These are phyloP conservation scores for Glomeris maerens DNA, from an alignment of 1,140 invertebrate genomes.

Conservation along the genomic window DNA sequence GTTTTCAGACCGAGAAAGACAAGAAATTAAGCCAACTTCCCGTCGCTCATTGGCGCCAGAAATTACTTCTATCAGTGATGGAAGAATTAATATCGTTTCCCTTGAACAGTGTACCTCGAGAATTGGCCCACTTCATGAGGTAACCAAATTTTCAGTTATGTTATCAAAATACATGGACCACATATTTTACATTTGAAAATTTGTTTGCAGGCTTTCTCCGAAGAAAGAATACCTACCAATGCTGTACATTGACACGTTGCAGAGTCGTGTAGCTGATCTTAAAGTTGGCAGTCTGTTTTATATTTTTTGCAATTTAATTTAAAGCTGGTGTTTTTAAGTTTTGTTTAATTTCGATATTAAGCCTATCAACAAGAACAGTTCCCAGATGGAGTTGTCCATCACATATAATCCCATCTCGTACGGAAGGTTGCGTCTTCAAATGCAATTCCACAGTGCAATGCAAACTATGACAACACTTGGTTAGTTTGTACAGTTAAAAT, in stretches of 20 bases:
- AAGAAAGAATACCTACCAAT: conserved; percentile 64
- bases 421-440: conserved; percentile 44
- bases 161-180: conserved; percentile 22
- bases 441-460: conserved; percentile 66
- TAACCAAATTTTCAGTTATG: conserved; percentile 13
- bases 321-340: no score
- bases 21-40: background rate
- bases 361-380: conserved; percentile 17
- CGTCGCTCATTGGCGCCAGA: conserved; percentile 17
- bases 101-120: background rate
- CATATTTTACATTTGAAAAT: conserved; percentile 36
- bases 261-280: conserved; percentile 58
- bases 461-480: conserved; percentile 41
- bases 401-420: conserved; percentile 35
- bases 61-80: conserved; percentile 5
- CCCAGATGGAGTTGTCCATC: conserved; percentile 25
- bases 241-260: conserved; percentile 63
- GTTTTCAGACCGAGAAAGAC: background rate
- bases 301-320: conserved; percentile 15
- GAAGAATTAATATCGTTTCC: background rate
- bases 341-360: conserved; percentile 8
- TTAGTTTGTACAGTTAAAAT: conserved; percentile 10
- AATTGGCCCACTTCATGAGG: conserved; percentile 14
- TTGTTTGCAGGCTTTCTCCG: conserved; percentile 28
- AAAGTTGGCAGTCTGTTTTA: conserved; percentile 27